Base-by-base conservation (phyloP, 2,797 vertebrate genomes). In the Hoplostethus mediterraneus region DNA sequence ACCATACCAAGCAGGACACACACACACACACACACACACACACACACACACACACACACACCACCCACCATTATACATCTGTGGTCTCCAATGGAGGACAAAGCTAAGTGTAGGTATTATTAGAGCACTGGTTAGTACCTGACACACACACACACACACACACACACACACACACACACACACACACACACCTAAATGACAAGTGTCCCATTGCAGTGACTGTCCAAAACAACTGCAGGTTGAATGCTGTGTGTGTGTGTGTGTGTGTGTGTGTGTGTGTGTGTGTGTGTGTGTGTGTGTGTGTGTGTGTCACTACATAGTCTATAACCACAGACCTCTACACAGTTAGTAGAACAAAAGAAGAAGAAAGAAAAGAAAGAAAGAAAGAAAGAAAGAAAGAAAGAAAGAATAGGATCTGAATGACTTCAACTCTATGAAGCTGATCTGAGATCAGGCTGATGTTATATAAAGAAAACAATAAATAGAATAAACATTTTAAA, bases 91-190 rank as follows among this genome's bases (percentile, higher is more conserved):
- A 69, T 64, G 54, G 58, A 83, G 69, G 73, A 63, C 73, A 73
- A 64, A 73, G 58, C 62, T 60, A 53, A 73, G 73, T 55, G 70
- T 75, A 52, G 67, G 33, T 81, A 81, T 84, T 81, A 81, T 76
- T 84, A 81, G 75, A 69, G 63, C 75, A 47, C 58, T 61, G 28
- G 63, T 60, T 58, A 71, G 67, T 53, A 56, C 36, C 47, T 11
- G 17, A 57, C 58, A 73, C 58, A 70, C 62, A 49, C 61, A 33
- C 71, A 51, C 55, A 53, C 58, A 73, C 58, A 70, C 62, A 49
- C 61, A 33, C 71, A 51, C 55, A 53, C 48, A 38, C 45, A 63
- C 61, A 63, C 61, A 63, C 48, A 63, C 31, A 66, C 38, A 62
- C 62, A 74, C 63, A 67, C 78, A 75, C 68, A 71, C 80, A 83